Conservation (phyloP, 2,797 vertebrate genomes). For the Poeciliopsis presidionis region DNA sequence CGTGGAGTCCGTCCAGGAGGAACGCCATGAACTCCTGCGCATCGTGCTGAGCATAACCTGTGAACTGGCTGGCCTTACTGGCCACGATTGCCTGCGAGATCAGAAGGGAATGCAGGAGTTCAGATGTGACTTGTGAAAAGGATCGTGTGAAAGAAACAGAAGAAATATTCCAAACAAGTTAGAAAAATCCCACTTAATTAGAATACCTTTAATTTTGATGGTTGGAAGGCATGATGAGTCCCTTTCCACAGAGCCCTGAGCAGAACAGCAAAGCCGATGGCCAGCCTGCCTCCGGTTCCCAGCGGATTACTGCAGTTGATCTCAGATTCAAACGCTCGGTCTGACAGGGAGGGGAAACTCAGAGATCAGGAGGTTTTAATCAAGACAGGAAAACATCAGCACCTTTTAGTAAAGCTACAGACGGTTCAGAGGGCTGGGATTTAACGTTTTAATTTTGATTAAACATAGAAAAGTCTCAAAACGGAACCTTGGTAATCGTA, state of each 20-base stretch:
- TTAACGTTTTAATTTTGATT: too few relatives aligned
- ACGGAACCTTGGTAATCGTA: too few relatives aligned
- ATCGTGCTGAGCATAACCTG: slow-evolving; percentile 97
- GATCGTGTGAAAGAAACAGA: neutral
- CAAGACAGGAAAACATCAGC: neutral
- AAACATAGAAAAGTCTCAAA: too few relatives aligned
- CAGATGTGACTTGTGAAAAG: neutral
- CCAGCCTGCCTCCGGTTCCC: slow-evolving; percentile 93
- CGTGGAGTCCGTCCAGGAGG: slow-evolving; percentile 93
- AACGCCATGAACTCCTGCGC: slow-evolving; percentile 99
- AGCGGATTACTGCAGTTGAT: slow-evolving; percentile 97
- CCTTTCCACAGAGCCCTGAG: slow-evolving; percentile 97
- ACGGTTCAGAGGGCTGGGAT: neutral
- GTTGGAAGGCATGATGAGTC: slow-evolving; percentile 97
- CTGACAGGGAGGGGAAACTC: slow-evolving; percentile 71
- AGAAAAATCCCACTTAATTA: neutral
- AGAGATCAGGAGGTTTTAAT: neutral
- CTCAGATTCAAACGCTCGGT: slow-evolving; percentile 93
- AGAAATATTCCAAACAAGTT: neutral
- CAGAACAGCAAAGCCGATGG: slow-evolving; percentile 94
- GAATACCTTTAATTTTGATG: slow-evolving; percentile 95
- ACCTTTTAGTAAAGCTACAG: neutral
- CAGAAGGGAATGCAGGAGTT: neutral
- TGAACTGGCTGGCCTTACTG: slow-evolving; percentile 98
- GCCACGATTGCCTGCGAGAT: slow-evolving; percentile 91